These are phyloP conservation scores for Oreochromis tanganicae DNA, from an alignment of 2,113 vertebrate genomes.

Conservation along the genomic window DNA sequence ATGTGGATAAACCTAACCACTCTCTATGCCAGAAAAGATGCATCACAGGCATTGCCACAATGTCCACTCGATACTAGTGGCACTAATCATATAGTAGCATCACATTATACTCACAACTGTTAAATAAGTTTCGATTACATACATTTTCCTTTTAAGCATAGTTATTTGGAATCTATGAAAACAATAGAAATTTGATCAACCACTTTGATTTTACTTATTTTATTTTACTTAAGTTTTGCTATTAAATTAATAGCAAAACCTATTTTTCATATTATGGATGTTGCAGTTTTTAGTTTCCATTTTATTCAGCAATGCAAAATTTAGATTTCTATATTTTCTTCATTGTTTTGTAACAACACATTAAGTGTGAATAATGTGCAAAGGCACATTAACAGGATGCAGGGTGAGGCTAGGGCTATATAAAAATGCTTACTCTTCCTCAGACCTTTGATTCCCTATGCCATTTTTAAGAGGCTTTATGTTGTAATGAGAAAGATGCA, in stretches of 20 bases:
- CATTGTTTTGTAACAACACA: neutral
- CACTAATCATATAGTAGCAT: neutral
- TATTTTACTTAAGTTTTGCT: neutral
- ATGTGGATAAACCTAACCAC: neutral
- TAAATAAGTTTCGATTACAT: neutral
- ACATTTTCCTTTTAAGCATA: neutral
- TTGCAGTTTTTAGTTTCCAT: neutral
- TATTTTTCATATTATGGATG: neutral
- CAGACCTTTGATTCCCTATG: constrained; percentile 9
- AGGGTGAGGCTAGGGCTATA: neutral
- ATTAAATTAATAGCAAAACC: neutral
- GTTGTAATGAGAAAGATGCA: neutral
- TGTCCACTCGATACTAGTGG: neutral
- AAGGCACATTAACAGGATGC: neutral
- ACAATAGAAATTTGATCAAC: neutral
- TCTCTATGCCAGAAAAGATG: neutral
- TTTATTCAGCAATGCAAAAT: neutral
- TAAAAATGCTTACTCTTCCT: neutral
- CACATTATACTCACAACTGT: neutral
- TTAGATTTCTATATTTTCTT: neutral
- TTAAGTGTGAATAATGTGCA: neutral
- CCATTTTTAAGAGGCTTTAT: constrained; percentile 34
- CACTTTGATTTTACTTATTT: neutral
- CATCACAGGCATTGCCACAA: neutral
- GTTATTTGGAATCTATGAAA: neutral